Conservation (phyloP, 2,888 invertebrate genomes). For the Chaetogeoica ovagalla region DNA sequence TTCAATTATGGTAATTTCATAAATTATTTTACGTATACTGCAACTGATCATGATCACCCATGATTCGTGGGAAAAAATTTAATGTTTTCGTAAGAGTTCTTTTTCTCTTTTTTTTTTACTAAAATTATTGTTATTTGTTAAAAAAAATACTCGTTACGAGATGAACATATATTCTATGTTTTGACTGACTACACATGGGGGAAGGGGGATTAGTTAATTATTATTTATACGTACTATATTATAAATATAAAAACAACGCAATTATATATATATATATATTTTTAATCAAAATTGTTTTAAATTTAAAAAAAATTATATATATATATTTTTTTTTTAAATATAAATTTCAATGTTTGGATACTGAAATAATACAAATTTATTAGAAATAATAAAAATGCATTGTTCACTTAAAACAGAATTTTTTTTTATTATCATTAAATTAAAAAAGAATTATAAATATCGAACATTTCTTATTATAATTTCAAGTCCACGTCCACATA, state of each 20-base stretch:
- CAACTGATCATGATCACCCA: not conserved
- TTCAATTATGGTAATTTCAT: not conserved
- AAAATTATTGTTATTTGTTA: not conserved
- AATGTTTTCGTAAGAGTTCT: not conserved
- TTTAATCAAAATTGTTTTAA: not conserved
- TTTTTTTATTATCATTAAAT: not conserved
- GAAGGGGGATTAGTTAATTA: not conserved
- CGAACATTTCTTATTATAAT: slow-evolving; percentile 26
- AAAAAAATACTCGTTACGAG: not conserved
- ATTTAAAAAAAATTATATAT: slow-evolving; percentile 16
- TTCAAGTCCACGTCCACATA: no score
- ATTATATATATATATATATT: not conserved
- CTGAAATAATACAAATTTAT: slow-evolving; percentile 5
- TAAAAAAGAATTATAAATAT: slow-evolving; percentile 7
- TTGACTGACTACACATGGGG: not conserved
- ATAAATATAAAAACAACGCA: not conserved
- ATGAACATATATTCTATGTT: not conserved
- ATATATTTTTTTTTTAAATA: slow-evolving; percentile 6
- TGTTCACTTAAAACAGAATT: not conserved
- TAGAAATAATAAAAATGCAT: not conserved
- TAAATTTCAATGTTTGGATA: not conserved
- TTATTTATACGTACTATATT: not conserved
- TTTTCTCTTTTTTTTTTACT: not conserved
- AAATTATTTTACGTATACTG: not conserved
- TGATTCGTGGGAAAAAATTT: not conserved